Evolutionary conservation across 1,140 invertebrate species (phyloP), one percentile per base, ranked within the genome.

Genomic region (Dufourea novaeangliae): DNA sequence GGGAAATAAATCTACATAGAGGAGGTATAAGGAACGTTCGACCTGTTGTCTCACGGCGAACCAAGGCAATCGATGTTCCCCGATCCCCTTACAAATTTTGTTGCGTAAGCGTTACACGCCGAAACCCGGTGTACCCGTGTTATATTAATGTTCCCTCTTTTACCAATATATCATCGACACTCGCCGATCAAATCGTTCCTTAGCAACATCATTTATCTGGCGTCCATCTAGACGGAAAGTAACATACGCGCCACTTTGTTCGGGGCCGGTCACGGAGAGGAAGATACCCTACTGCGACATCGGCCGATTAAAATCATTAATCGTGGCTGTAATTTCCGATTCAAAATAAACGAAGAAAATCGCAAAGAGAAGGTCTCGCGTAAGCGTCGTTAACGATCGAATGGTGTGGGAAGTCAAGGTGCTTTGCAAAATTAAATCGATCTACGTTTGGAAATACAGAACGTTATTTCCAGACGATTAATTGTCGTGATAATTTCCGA

Each of bases 51-150:
- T 56, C 6, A 11, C 12, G 7, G 8, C 12, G 7, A 11, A 11
- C 6, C 7, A 22, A 8, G 37, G 56, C 27, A 61, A 29, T n/a
- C 54, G 56, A 64, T 22, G 64, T 37, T 44, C 11, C 22, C 12
- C n/a, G 41, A 2, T 29, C 10, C 59, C 41, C 1, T 46, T 32
- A 76, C 22, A 69, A 76, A 69, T 59, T 69, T 46, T 54, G 39
- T 76, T 76, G 64, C 66, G 66, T 50, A 69, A 76, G 54, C 73
- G 63, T 67, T 75, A 75, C 52, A 75, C 63, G 72, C 29, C 11
- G 22, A 68, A 75, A 46, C 39, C 52, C 29, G n/a, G 22, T 32
- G 25, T 66, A 64, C 46, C n/a, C 46, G 25, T 44, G 73, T 76
- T 50, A 39, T 68, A 76, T 76, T 68, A 29, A 61, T 52, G 66